Percentiles rank a stretch among this genome's conserved stretches.
These are phyloP conservation scores for Alauda arvensis DNA, from an alignment of 2,797 vertebrate genomes.

Conservation along the genomic window DNA sequence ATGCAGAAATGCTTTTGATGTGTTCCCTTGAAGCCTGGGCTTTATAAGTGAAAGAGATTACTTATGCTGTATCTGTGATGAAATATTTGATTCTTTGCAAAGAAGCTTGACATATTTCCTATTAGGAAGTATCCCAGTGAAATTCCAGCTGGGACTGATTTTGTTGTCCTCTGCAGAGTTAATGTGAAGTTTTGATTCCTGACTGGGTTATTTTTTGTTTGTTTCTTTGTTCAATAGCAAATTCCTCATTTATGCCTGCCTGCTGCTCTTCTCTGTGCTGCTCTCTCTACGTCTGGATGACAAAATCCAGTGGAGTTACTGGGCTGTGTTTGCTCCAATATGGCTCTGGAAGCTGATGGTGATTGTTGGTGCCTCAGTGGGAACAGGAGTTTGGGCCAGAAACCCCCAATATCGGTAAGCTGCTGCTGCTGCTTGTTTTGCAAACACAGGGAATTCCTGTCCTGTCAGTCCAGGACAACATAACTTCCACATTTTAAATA, in stretches of 20 bases:
- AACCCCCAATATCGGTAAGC: slow-evolving; percentile 96
- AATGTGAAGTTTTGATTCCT: background rate
- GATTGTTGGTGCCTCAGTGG: slow-evolving; percentile 92
- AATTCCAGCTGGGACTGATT: background rate
- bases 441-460: background rate
- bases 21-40: background rate
- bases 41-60: background rate
- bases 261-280: slow-evolving; percentile 95
- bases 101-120: background rate
- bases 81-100: background rate
- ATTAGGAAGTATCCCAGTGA: background rate
- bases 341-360: slow-evolving; percentile 98
- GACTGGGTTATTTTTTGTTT: background rate
- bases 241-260: slow-evolving; percentile 96
- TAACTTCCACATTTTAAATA: background rate
- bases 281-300: slow-evolving; percentile 90
- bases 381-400: slow-evolving; percentile 94
- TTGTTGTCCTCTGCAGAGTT: background rate
- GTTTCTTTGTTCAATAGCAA: slow-evolving; percentile 76
- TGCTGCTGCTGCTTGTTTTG: background rate
- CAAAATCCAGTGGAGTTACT: slow-evolving; percentile 96
- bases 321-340: slow-evolving; percentile 95
- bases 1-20: slow-evolving; percentile 6
- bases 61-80: background rate
- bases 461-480: background rate